These are phyloP conservation scores for Cactoblastis cactorum DNA, from an alignment of 2,888 invertebrate genomes.

Conservation along the genomic window DNA sequence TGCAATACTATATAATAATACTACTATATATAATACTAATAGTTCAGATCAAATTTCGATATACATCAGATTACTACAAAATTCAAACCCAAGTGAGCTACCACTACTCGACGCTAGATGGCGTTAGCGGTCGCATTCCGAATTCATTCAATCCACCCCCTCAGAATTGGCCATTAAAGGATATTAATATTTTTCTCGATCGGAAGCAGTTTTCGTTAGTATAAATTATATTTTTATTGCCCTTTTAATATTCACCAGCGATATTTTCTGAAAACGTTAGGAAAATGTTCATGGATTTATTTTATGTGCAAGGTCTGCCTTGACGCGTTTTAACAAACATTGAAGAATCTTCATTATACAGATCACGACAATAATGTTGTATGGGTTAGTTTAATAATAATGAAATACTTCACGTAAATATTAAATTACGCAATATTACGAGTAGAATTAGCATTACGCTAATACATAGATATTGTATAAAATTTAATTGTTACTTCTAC, in stretches of 20 bases:
- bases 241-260: constrained; percentile 20
- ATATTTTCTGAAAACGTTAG: constrained; percentile 14
- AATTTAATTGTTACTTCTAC: no score
- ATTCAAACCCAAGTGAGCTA: constrained; percentile 20
- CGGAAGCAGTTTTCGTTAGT: constrained; percentile 25
- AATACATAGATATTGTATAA: no score
- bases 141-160: neutral
- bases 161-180: constrained; percentile 18
- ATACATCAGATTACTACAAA: neutral
- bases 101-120: constrained; percentile 64
- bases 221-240: constrained; percentile 38
- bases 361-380: no score
- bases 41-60: neutral
- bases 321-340: no score
- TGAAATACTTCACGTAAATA: no score
- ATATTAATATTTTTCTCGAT: constrained; percentile 29
- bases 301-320: neutral
- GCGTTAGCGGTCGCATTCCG: constrained; percentile 37
- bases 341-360: no score
- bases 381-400: no score
- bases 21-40: no score
- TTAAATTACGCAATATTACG: no score
- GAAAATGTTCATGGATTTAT: constrained; percentile 16
- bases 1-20: no score
- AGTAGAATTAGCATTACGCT: no score